Evolutionary conservation across 2,113 vertebrate species (phyloP), one percentile per base, ranked within the genome.

Genomic region (Trinectes maculatus): DNA sequence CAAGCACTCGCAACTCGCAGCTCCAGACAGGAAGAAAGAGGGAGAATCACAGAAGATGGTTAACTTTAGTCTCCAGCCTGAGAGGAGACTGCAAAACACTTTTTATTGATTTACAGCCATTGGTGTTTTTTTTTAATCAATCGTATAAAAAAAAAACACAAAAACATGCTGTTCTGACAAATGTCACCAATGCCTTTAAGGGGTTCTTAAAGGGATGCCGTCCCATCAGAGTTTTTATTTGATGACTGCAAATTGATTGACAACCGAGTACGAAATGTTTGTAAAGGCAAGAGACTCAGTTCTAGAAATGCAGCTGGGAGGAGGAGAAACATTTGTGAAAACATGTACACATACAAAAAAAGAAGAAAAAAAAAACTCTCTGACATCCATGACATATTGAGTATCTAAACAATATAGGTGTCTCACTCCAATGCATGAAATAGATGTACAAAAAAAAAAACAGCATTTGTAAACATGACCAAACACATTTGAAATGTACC

Each of bases 131-230:
- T 79, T 83, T 86, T 43, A 85, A 84, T 74, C 61, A 74, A 70
- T 65, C 80, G 71, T 77, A 19, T 40, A 53, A 60, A 72, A 43
- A 44, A 51, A 52, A 44, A 51, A 31, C 36, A 60, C 56, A 75
- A 82, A 77, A 88, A 85, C 72, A 74, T 75, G 58, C 82, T 79
- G 74, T 73, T 87, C 56, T 63, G 74, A n/a, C n/a, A n/a, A 85
- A 80, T 68, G 51, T 90, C 89, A 91, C 89, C 89, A 62, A 91
- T 87, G 92, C 89, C 91, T 91, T 92, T 87, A 91, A 86, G 85
- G 82, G 67, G 81, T 84, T 84, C 89, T 89, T 90, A 91, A 91
- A 89, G 84, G 90, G 82, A 91, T 70, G 77, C 71, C 43, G 69
- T 82, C 83, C 64, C 77, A 79, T 85, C 74, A 68, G 69, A 64